A percentile compares a stretch with the other conserved stretches of the same genome.
phyloP scores from a whole-genome alignment of 2,113 vertebrate genomes.

The Corythaeola cristata region DNA sequence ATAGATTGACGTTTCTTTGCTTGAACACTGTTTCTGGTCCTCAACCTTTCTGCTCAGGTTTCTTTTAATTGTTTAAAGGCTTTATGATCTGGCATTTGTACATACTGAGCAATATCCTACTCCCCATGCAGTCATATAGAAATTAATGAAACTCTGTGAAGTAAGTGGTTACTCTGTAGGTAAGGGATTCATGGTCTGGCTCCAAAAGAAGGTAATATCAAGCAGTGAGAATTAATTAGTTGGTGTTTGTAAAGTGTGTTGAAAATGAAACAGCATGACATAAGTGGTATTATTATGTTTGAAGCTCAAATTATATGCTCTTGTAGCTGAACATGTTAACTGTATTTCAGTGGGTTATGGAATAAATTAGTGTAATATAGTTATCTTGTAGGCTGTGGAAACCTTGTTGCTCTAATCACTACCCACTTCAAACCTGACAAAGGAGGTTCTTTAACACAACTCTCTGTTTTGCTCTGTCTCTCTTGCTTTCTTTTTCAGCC shows the following conservation, averaged over 20 bases:
- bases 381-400: neutral
- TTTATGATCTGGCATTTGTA: neutral
- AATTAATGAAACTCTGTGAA: neutral
- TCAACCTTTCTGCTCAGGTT: neutral
- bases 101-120: neutral
- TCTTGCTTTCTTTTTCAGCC: conserved; percentile 47
- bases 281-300: neutral
- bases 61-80: neutral
- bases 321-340: neutral
- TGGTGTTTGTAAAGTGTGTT: neutral
- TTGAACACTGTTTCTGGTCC: neutral
- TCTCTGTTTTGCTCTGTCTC: neutral
- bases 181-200: neutral
- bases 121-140: neutral
- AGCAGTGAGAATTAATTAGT: conserved; percentile 9
- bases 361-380: neutral
- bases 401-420: neutral
- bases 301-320: neutral
- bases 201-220: neutral
- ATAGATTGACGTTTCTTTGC: neutral
- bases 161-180: neutral
- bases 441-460: neutral
- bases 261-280: neutral
- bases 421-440: neutral
- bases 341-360: neutral